Base-by-base conservation (phyloP, 2,113 vertebrate species). In the Crotalus helleri region DNA sequence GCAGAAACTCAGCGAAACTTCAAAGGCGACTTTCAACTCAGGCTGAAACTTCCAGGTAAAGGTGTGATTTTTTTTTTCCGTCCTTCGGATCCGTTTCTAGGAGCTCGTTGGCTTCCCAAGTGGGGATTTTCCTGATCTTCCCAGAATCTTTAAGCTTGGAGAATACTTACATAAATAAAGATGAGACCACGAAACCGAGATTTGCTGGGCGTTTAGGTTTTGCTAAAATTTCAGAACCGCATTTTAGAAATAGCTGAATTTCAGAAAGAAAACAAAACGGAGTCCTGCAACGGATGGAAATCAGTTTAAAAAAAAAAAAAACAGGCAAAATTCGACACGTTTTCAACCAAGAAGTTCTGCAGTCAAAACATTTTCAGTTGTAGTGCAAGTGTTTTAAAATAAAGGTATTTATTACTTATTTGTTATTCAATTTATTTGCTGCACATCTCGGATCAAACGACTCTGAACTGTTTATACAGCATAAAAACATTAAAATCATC, bases 381-480 rank as follows among this genome's bases (percentile, higher is more conserved):
- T 39, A 81, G 15, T 17, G 55, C 19, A 19, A 19, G 55, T 19
- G 19, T 81, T 21, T 74, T 1, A 33, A 58, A 74, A 33, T 33
- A 74, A 61, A n/a, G 15, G 29, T 15, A 33, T 69, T 15, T n/a
- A 5, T 69, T 11, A 3, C 11, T 15, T n/a, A 4, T 69, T 64
- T n/a, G n/a, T 24, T 59, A 59, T 17, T 33, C n/a, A 1, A 15
- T 69, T 6, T 33, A 33, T 69, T 15, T 69, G 64, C 12, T 15
- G 13, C 29, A 13, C 13, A 33, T 33, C 29, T 33, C 12, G 0
- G 5, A 4, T 13, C 64, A 29, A 1, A 12, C 0, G 24, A 29
- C 3, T 61, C 59, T 64, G 59, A 11, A 64, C 26, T 10, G 3
- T 0, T 61, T 3, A 29, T 3, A 29, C 9, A 61, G 9, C 24